A percentile compares a stretch with the other conserved stretches of the same genome.
phyloP scores from a whole-genome alignment of 2,888 invertebrate genomes.

The Microctonus hyperodae region DNA sequence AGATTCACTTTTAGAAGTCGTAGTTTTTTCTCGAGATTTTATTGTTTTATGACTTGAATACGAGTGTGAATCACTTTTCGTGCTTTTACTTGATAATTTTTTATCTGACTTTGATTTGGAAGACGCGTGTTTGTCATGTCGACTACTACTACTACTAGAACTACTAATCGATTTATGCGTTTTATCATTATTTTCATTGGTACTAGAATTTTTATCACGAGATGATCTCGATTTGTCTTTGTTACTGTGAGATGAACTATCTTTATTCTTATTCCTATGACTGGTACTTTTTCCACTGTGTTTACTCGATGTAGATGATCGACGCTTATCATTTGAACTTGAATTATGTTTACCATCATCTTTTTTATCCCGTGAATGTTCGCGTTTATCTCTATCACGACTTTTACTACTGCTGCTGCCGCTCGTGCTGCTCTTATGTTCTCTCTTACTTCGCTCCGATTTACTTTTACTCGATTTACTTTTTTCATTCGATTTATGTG shows the following conservation, averaged over 20 bases:
- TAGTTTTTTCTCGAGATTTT: slow-evolving; percentile 45
- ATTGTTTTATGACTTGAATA: slow-evolving; percentile 50
- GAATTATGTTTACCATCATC: slow-evolving; percentile 47
- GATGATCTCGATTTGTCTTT: slow-evolving; percentile 40
- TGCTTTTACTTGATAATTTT: slow-evolving; percentile 46
- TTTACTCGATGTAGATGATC: slow-evolving; percentile 47
- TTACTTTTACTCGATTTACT: slow-evolving; percentile 33
- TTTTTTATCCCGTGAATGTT: slow-evolving; percentile 60
- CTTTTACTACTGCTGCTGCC: slow-evolving; percentile 39
- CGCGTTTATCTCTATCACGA: slow-evolving; percentile 47
- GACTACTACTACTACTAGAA: slow-evolving; percentile 26
- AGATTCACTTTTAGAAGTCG: slow-evolving; percentile 43
- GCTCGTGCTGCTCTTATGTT: slow-evolving; percentile 39
- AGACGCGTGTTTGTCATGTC: slow-evolving; percentile 49
- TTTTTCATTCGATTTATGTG: slow-evolving; percentile 36
- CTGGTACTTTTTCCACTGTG: slow-evolving; percentile 46
- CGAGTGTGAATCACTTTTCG: slow-evolving; percentile 39
- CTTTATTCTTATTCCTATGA: slow-evolving; percentile 41
- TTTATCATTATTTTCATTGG: slow-evolving; percentile 38
- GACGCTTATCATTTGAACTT: slow-evolving; percentile 44
- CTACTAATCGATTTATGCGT: slow-evolving; percentile 40
- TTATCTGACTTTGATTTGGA: slow-evolving; percentile 43
- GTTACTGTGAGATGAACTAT: slow-evolving; percentile 36
- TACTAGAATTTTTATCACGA: slow-evolving; percentile 42
- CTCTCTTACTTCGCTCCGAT: slow-evolving; percentile 34